Percentiles rank a stretch among this genome's conserved stretches.
These are phyloP conservation scores for Pterocles burchelli DNA, from an alignment of 2,113 vertebrate genomes.

Conservation along the genomic window DNA sequence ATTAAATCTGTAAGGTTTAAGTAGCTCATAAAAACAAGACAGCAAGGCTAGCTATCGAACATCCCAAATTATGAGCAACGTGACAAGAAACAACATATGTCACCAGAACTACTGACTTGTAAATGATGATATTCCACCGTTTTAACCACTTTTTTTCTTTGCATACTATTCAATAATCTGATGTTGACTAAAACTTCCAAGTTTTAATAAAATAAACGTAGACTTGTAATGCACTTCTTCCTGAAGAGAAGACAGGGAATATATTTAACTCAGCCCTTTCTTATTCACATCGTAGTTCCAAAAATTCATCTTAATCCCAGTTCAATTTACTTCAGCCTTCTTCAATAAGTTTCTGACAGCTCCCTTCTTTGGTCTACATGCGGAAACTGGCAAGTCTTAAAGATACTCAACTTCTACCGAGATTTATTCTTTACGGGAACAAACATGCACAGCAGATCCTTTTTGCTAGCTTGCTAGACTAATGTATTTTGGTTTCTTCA, in stretches of 20 bases:
- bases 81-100: neutral
- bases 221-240: neutral
- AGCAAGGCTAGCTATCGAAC: neutral
- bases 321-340: constrained; percentile 1
- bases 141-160: neutral
- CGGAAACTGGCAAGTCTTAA: neutral
- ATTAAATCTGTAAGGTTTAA: constrained; percentile 2
- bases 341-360: neutral
- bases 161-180: neutral
- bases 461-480: neutral
- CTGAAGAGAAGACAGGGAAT: neutral
- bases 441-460: neutral
- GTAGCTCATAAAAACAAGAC: constrained; percentile 22
- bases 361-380: neutral
- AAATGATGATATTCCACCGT: neutral
- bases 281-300: neutral
- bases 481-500: neutral
- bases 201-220: neutral
- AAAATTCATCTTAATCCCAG: neutral
- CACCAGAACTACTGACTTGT: neutral
- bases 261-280: neutral
- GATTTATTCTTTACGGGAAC: neutral
- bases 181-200: neutral
- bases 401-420: neutral
- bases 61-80: neutral